Evolutionary conservation across 2,113 vertebrate species (phyloP).

Genomic region (Aix galericulata): DNA sequence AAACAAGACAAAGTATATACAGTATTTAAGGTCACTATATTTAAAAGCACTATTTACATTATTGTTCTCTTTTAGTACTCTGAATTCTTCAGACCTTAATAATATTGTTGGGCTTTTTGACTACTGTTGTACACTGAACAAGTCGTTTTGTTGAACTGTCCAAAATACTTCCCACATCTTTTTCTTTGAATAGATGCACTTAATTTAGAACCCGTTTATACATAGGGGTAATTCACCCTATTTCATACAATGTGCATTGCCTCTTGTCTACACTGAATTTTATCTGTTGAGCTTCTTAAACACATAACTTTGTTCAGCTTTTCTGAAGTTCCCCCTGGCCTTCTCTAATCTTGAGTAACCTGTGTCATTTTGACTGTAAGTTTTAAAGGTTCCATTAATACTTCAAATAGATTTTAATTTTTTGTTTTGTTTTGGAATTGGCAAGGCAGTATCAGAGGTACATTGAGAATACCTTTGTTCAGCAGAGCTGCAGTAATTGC

Average conservation of each 20-base stretch:
- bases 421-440: constrained; percentile 69
- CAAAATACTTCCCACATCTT: constrained; percentile 43
- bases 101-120: constrained; percentile 28
- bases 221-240: constrained; percentile 15
- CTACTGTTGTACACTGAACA: background rate
- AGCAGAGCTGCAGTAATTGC: constrained; percentile 64
- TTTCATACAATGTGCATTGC: constrained; percentile 25
- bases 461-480: constrained; percentile 63
- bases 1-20: background rate
- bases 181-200: constrained; percentile 48
- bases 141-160: constrained; percentile 58
- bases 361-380: background rate
- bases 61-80: constrained; percentile 17
- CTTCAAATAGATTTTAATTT: constrained; percentile 57
- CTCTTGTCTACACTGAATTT: constrained; percentile 43
- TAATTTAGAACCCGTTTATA: constrained; percentile 61
- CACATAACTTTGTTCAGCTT: constrained; percentile 33
- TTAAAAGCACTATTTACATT: constrained; percentile 41
- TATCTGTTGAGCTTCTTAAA: constrained; percentile 52
- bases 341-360: constrained; percentile 57
- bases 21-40: constrained; percentile 5
- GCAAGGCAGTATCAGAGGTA: constrained; percentile 47
- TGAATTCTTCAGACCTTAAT: constrained; percentile 36
- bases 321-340: constrained; percentile 7
- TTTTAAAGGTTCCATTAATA: constrained; percentile 65